A percentile compares a stretch with the other conserved stretches of the same genome.
These are phyloP conservation scores for Lampris incognitus DNA, from an alignment of 2,113 vertebrate species.

Conservation along the genomic window DNA sequence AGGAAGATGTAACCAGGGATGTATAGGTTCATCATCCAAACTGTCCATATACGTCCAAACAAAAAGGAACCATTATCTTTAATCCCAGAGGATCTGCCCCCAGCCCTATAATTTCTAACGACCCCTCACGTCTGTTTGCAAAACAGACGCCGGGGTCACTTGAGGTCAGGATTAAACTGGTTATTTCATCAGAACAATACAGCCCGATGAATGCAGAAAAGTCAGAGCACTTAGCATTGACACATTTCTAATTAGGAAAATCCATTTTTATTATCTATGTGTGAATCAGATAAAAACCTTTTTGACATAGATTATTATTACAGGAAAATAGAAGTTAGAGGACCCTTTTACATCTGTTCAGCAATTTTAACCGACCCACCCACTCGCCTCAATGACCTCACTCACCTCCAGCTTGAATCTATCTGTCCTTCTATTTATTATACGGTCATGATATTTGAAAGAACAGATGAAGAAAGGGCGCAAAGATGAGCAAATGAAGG, in stretches of 20 bases:
- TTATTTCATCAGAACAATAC: constrained; percentile 80
- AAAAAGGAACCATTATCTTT: constrained; percentile 52
- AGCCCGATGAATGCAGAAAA: constrained; percentile 74
- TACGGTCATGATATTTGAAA: background rate
- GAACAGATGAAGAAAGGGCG: background rate
- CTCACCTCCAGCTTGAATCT: no score
- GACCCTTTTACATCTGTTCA: constrained; percentile 35
- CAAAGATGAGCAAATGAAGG: background rate
- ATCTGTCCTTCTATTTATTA: background rate
- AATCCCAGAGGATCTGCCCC: constrained; percentile 22
- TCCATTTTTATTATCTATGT: constrained; percentile 69
- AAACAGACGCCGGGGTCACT: constrained; percentile 48
- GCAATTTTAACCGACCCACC: constrained; percentile 32
- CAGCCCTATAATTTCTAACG: constrained; percentile 69
- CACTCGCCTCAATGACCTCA: constrained; percentile 13
- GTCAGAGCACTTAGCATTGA: constrained; percentile 53
- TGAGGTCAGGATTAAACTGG: constrained; percentile 71
- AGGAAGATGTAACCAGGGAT: constrained; percentile 20
- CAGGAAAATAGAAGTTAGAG: constrained; percentile 39
- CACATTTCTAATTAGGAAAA: constrained; percentile 74
- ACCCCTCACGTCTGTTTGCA: constrained; percentile 58
- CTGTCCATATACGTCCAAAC: constrained; percentile 47
- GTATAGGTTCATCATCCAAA: constrained; percentile 24
- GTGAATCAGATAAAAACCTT: constrained; percentile 47
- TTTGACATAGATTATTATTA: constrained; percentile 47